A percentile compares a stretch with the other conserved stretches of the same genome.
Conservation (phyloP, 2,797 vertebrate species). For the Melanotaenia trifasciata region DNA sequence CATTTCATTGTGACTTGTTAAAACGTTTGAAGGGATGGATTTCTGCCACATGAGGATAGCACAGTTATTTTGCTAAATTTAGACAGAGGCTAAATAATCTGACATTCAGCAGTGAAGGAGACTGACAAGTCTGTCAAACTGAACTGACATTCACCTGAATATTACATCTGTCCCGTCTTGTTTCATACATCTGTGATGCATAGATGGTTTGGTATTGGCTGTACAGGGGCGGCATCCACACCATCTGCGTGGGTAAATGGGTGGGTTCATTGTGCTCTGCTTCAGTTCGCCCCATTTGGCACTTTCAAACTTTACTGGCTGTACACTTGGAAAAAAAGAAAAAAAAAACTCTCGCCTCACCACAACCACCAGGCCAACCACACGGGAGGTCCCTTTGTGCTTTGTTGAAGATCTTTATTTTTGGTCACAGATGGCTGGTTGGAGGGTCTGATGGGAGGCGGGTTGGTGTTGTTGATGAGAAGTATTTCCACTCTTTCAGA, state of each 20-base stretch:
- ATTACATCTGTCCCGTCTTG: no score
- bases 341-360: constrained; percentile 46
- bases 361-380: constrained; percentile 29
- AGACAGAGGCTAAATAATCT: background rate
- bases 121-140: constrained; percentile 1
- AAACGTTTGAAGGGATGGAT: constrained; percentile 11
- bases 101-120: constrained; percentile 3
- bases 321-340: constrained; percentile 15
- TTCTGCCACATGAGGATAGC: constrained; percentile 22
- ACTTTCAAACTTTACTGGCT: constrained; percentile 41
- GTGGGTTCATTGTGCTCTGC: constrained; percentile 35
- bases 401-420: constrained; percentile 64
- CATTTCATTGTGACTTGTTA: constrained; percentile 18
- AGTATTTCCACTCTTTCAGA: background rate
- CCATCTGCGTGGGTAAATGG: constrained; percentile 11
- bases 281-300: constrained; percentile 55
- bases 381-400: constrained; percentile 65
- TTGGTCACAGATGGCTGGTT: constrained; percentile 42
- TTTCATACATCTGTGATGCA: background rate
- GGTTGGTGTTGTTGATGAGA: constrained; percentile 12
- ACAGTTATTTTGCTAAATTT: constrained; percentile 19
- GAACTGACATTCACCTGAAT: background rate
- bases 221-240: constrained; percentile 15
- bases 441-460: constrained; percentile 30
- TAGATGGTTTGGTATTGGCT: constrained; percentile 3